Evolutionary conservation across 2,888 invertebrate species (phyloP), one percentile per base, ranked within the genome.

Genomic region (Mylabris sibirica): DNA sequence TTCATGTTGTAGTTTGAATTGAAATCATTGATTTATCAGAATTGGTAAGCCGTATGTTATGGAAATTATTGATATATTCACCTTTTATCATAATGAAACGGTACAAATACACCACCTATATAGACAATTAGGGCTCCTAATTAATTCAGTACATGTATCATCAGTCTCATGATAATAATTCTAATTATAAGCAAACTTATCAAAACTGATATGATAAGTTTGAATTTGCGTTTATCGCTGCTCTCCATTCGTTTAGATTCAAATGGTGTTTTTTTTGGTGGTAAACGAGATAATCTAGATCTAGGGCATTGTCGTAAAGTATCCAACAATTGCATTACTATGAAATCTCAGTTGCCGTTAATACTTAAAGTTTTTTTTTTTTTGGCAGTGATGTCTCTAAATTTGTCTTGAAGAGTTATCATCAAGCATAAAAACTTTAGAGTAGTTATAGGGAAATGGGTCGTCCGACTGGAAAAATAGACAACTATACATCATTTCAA

Each of bases 371-470:
- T 49, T 49, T 20, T 49, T 17, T 17, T 44, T 14, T 44, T 49
- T 20, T 9, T 6, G 20, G 6, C 20, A 20, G 20, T 49, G 20
- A 8, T 49, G 20, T 49, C 49, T 3, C 20, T 8, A 20, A 49
- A 49, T 49, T 49, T 49, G 20, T 49, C 49, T 49, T 49, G 20
- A 20, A 49, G 49, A 49, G 11, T 49, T 49, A 49, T 49, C 20
- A 20, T 49, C 49, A 2, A 9, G 6, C 49, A 49, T 49, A 49
- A 49, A 49, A 49, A 30, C 30, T 20, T 49, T 49, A 20, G 20
- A 22, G 20, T 20, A 49, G 20, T 49, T 11, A 9, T 20, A 11
- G 20, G 49, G 20, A 49, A 49, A 49, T 49, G 49, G 49, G 20
- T 22, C 49, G 49, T 49, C n/a, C 44, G 17, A 17, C 44, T 44